A percentile compares a stretch with the other conserved stretches of the same genome.
Evolutionary conservation across 2,113 vertebrate species (phyloP).

Genomic region (Macroglossus sobrinus): DNA sequence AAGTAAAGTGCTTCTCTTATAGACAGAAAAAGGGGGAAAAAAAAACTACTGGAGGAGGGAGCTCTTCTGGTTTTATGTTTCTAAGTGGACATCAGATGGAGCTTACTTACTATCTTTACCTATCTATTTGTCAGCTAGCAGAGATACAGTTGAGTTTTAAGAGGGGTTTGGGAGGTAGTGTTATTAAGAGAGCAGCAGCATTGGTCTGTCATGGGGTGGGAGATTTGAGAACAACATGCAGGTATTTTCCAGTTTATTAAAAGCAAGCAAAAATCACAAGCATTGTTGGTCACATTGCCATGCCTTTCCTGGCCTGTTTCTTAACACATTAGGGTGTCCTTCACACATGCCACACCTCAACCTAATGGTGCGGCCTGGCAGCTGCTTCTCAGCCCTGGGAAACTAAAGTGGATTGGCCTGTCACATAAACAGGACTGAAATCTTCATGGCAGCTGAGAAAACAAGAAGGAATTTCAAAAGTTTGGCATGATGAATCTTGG

Average conservation of each 20-base stretch:
- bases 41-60: background rate
- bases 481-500: background rate
- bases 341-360: background rate
- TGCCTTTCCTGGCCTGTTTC: background rate
- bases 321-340: background rate
- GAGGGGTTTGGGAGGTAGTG: background rate
- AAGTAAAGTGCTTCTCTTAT: background rate
- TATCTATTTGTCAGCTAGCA: background rate
- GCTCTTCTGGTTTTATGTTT: background rate
- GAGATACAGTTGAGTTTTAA: background rate
- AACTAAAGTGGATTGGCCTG: background rate
- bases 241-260: constrained; percentile 34
- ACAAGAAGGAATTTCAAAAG: constrained; percentile 8
- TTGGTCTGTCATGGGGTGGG: background rate
- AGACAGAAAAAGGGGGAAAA: no score
- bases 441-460: background rate
- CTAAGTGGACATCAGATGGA: background rate
- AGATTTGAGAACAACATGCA: background rate
- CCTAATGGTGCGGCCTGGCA: background rate
- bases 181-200: background rate
- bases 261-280: background rate
- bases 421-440: background rate
- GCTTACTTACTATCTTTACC: constrained; percentile 17
- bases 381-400: background rate
- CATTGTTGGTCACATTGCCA: background rate